Evolutionary conservation across 2,113 vertebrate species (phyloP).

Genomic region (Melanerpes formicivorus): DNA sequence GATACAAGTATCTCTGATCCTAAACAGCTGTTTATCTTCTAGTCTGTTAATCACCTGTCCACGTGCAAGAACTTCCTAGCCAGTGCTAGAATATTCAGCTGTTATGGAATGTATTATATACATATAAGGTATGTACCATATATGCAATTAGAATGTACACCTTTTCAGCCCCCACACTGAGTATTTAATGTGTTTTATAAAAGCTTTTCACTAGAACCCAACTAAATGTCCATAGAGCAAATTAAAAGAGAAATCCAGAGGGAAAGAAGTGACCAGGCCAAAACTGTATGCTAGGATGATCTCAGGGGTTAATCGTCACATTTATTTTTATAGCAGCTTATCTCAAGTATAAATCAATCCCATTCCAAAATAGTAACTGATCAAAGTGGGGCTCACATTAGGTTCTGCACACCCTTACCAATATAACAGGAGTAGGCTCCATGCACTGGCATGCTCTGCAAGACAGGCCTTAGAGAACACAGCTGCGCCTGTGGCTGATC

Average conservation of each 20-base stretch:
- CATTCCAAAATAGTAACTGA: background rate
- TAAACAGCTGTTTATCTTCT: constrained; percentile 48
- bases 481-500: background rate
- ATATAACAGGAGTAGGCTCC: background rate
- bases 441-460: background rate
- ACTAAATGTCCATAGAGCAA: constrained; percentile 64
- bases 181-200: constrained; percentile 73
- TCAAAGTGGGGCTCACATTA: constrained; percentile 1
- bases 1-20: constrained; percentile 17
- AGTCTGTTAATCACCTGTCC: constrained; percentile 15
- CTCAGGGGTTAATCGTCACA: constrained; percentile 68
- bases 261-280: constrained; percentile 54
- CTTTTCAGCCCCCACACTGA: constrained; percentile 52
- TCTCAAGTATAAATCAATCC: constrained; percentile 5
- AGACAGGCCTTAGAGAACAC: background rate
- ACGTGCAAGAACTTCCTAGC: background rate
- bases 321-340: constrained; percentile 63
- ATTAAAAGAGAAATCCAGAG: constrained; percentile 54
- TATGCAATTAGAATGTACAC: constrained; percentile 52
- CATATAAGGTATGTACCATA: constrained; percentile 46
- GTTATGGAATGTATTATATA: constrained; percentile 28
- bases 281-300: constrained; percentile 49
- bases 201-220: constrained; percentile 71
- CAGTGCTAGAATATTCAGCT: constrained; percentile 18
- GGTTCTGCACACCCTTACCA: constrained; percentile 9